A percentile compares a stretch with the other conserved stretches of the same genome.
Conservation (phyloP, 2,113 vertebrate species). For the Pelvicachromis taeniatus region DNA sequence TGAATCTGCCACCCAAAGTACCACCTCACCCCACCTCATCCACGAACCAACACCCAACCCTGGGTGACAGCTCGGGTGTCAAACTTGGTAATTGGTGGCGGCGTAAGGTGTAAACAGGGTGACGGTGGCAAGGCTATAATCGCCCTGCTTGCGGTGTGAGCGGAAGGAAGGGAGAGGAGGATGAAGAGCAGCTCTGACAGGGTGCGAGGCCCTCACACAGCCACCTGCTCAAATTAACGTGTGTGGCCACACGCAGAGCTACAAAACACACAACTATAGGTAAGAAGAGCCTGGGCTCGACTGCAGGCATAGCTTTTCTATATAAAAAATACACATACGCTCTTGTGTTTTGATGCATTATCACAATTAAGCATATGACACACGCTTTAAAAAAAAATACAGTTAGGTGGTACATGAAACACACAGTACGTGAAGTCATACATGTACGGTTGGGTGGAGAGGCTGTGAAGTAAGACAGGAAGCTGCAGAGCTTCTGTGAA, state of each 20-base stretch:
- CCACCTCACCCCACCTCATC: constrained; percentile 5
- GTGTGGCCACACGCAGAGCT: background rate
- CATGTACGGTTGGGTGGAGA: background rate
- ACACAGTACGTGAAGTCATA: background rate
- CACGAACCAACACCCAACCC: background rate
- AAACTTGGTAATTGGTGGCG: constrained; percentile 74
- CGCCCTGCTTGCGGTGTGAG: constrained; percentile 64
- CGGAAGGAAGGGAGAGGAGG: constrained; percentile 23
- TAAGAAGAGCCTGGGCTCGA: background rate
- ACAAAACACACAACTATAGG: background rate
- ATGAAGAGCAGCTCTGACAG: constrained; percentile 40
- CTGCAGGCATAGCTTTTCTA: background rate
- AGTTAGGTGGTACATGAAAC: background rate
- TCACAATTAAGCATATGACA: background rate
- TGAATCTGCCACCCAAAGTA: constrained; percentile 14
- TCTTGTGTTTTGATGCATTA: background rate
- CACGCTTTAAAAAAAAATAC: background rate
- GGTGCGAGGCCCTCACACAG: constrained; percentile 34
- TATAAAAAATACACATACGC: background rate
- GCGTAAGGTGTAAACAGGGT: constrained; percentile 76
- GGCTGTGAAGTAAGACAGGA: background rate
- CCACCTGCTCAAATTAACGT: constrained; percentile 1
- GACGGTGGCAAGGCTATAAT: constrained; percentile 66
- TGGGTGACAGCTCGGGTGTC: constrained; percentile 63
- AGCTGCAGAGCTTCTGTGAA: constrained; percentile 5